Percentiles rank a stretch among this genome's conserved stretches.
phyloP scores from a whole-genome alignment of 1,140 invertebrate genomes.

The Cotesia glomerata region DNA sequence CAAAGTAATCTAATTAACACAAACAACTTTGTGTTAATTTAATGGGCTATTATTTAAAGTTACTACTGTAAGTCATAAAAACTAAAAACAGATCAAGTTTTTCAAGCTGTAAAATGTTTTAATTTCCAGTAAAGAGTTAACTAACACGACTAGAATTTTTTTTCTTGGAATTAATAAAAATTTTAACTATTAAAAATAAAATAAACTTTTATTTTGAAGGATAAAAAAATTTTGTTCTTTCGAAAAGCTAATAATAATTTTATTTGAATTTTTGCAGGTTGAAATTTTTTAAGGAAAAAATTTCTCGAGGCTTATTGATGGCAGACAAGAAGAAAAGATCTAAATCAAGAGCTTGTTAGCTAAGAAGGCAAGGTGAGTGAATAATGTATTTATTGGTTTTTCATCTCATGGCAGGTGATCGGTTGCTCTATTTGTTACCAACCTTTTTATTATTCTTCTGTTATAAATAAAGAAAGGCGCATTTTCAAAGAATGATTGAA shows the following conservation, averaged over 20 bases:
- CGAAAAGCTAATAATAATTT: constrained; percentile 19
- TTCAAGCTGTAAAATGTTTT: no score
- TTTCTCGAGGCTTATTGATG: constrained; percentile 21
- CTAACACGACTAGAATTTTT: neutral
- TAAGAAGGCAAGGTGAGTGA: constrained; percentile 18
- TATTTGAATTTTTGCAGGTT: constrained; percentile 13
- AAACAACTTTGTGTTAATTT: no score
- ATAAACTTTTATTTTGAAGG: neutral
- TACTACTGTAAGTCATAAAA: no score
- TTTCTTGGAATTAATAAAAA: no score
- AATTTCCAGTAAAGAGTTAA: no score
- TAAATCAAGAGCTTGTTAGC: constrained; percentile 37
- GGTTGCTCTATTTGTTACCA: constrained; percentile 5
- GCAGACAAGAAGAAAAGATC: constrained; percentile 33
- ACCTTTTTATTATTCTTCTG: constrained; percentile 12
- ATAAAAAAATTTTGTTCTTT: neutral
- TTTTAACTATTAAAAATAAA: neutral
- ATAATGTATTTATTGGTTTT: constrained; percentile 17
- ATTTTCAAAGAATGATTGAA: constrained; percentile 8
- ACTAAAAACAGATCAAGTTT: no score
- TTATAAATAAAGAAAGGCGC: no score
- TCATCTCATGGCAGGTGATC: constrained; percentile 32
- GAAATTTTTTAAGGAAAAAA: constrained; percentile 31
- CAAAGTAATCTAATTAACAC: no score
- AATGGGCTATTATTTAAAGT: no score